Evolutionary conservation across 64 coral and sea anemone genomes (phyloP), one percentile per base, ranked within the genome.

Genomic region (Platygyra sinensis): DNA sequence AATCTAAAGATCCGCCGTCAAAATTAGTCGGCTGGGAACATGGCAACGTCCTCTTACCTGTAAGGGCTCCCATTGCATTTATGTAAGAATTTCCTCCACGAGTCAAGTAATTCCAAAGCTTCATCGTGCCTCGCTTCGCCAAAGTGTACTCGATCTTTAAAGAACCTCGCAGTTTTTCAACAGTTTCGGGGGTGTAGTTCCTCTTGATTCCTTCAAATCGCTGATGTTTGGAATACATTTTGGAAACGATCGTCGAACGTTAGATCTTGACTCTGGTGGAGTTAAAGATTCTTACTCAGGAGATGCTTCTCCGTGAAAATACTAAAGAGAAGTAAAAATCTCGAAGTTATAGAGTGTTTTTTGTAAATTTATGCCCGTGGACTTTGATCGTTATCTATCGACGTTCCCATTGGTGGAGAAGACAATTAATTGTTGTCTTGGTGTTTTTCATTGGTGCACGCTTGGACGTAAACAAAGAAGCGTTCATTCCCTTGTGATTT

Each of bases 11-110:
- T 28, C 79, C 11, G 12, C 6, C 25, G 60, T 89, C 81, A 89
- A 89, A 73, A 84, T 42, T 71, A 22, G 42, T 46, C 42, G 6
- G 62, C 30, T 59, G 17, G 30, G 25, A 64, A 27, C 9, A 27
- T 32, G 69, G 3, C 18, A 78, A 72, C 24, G 24, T 50, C 10
- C 42, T 71, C 85, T 91, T 89, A 99, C 97, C 97, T 30, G 97
- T 99, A 2, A 99, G 77, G 6, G 97, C 94, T 46, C 97, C 97
- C 8, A 99, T 78, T 46, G 94, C 94, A 52, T 99, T 99, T 11
- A 91, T 85, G 88, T 96, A 99, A n/a, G 73, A 93, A 29, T 59
- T 75, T 78, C 94, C 94, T 62, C 97, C 97, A 60, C 81, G 80
- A 36, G 88, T 96, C 25, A 99, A 82, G 36, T 89, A 91, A 18